Evolutionary conservation across 2,888 invertebrate genomes (phyloP), one percentile per base, ranked within the genome.

Genomic region (Drosophila antonietae): DNA sequence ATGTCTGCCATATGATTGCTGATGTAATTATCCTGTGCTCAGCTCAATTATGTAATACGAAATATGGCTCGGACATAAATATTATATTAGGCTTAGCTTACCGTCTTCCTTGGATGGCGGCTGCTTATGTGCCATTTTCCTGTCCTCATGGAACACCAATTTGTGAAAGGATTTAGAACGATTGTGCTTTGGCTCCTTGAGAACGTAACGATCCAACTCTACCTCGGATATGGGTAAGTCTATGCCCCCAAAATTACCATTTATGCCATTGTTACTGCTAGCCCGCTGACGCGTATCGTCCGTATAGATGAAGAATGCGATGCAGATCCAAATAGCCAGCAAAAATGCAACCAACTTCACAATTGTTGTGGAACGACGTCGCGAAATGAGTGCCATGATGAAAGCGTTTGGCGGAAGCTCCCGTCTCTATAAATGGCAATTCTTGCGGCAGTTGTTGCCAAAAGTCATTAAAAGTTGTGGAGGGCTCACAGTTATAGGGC

Each of bases 251-350:
- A 10, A 59, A 9, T 49, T 51, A 15, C 70, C 79, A 52, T 78
- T 64, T 1, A n/a, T 35, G 7, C 35, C 73, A 15, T 15, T 43
- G 35, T 35, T 61, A 20, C 71, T 78, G n/a, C 28, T 62, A 6
- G 77, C 71, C 63, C 67, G 89, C 75, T 91, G 77, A 20, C 90
- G 86, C n/a, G 92, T 93, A 68, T 94, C 93, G 80, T 96, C 96
- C 83, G 95, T 95, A 92, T 96, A 97, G 56, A 97, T 94, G 75
- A 97, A 94, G 88, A 97, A 95, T 67, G 96, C 96, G 68, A 97
- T 94, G 92, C 96, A 97, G 92, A 98, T 95, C 98, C 98, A 98
- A 75, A 97, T 95, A 55, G 97, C 96, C 70, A 96, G 96, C 80
- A 96, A 93, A 84, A 97, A 93, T 61, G 97, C 95, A 72, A 97